A percentile compares a stretch with the other conserved stretches of the same genome.
Evolutionary conservation across 2,888 invertebrate species (phyloP).

Genomic region (Cistogaster globosa): DNA sequence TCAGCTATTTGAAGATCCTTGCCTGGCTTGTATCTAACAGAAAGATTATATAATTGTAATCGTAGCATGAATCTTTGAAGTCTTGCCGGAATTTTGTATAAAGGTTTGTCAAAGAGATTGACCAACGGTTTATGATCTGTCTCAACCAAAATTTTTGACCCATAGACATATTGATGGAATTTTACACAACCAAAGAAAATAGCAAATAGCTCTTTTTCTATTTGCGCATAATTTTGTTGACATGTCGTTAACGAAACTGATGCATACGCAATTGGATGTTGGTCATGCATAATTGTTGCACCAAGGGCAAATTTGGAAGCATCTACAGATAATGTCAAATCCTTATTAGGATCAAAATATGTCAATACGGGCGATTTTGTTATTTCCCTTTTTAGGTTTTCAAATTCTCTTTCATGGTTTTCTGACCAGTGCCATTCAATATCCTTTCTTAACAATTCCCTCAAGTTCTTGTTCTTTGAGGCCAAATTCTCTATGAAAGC

Average conservation of each 20-base stretch:
- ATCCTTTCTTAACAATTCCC: conserved; percentile 64
- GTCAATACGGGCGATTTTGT: conserved; percentile 51
- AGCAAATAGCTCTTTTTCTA: conserved; percentile 71
- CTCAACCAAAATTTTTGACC: conserved; percentile 55
- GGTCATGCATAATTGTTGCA: conserved; percentile 49
- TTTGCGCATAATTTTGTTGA: conserved; percentile 70
- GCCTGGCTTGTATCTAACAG: background rate
- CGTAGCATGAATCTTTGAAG: no score
- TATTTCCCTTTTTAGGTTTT: conserved; percentile 42
- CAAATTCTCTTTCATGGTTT: conserved; percentile 43
- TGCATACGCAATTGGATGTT: conserved; percentile 59
- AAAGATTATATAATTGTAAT: no score
- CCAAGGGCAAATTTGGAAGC: conserved; percentile 41
- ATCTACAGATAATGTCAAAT: conserved; percentile 10
- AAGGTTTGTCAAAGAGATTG: background rate
- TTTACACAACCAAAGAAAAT: conserved; percentile 68
- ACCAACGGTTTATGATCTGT: conserved; percentile 41
- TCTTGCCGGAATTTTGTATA: background rate
- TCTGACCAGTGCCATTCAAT: conserved; percentile 61
- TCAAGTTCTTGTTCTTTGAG: conserved; percentile 61
- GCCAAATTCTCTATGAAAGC: conserved; percentile 72
- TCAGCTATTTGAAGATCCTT: conserved; percentile 2
- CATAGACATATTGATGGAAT: conserved; percentile 68
- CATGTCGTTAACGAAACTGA: conserved; percentile 63
- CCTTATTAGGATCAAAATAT: conserved; percentile 58